phyloP scores from a whole-genome alignment of 2,888 invertebrate species.

The Pterostichus madidus region DNA sequence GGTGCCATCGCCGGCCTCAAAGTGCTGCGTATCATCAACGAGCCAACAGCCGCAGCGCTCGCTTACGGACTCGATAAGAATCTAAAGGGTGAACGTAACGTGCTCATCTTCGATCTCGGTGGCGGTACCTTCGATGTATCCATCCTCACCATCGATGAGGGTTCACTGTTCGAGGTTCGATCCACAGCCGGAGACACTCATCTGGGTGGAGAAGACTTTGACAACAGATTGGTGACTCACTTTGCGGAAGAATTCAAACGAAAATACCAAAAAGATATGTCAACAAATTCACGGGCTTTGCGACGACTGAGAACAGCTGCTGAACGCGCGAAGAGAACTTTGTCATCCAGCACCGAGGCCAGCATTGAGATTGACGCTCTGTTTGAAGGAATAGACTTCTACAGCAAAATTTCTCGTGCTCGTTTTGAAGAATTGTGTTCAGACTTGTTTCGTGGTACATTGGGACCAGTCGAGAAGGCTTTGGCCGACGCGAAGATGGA shows the following conservation, averaged over 20 bases:
- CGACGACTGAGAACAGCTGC: slow-evolving; percentile 87
- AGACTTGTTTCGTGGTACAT: slow-evolving; percentile 85
- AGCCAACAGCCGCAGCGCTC: slow-evolving; percentile 82
- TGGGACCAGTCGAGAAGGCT: slow-evolving; percentile 87
- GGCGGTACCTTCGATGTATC: slow-evolving; percentile 85
- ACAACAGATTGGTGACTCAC: slow-evolving; percentile 84
- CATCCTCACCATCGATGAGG: slow-evolving; percentile 83
- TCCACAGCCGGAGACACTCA: slow-evolving; percentile 80
- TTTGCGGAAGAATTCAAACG: slow-evolving; percentile 86
- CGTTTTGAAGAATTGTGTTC: slow-evolving; percentile 88
- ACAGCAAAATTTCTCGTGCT: slow-evolving; percentile 86
- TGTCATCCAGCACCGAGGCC: slow-evolving; percentile 88
- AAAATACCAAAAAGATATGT: slow-evolving; percentile 85
- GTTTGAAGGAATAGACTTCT: slow-evolving; percentile 86
- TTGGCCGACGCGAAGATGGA: slow-evolving; percentile 88
- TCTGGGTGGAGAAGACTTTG: slow-evolving; percentile 76
- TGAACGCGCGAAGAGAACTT: slow-evolving; percentile 87
- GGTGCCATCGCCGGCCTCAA: slow-evolving; percentile 84
- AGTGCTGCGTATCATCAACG: slow-evolving; percentile 83
- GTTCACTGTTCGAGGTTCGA: slow-evolving; percentile 79
- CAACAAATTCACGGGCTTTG: slow-evolving; percentile 83
- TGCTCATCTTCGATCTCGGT: slow-evolving; percentile 80
- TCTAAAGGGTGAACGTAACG: slow-evolving; percentile 75
- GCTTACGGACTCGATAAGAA: slow-evolving; percentile 80
- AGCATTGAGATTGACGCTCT: slow-evolving; percentile 87